Base-by-base conservation (phyloP, 2,888 invertebrate genomes). In the Amiota mariae region DNA sequence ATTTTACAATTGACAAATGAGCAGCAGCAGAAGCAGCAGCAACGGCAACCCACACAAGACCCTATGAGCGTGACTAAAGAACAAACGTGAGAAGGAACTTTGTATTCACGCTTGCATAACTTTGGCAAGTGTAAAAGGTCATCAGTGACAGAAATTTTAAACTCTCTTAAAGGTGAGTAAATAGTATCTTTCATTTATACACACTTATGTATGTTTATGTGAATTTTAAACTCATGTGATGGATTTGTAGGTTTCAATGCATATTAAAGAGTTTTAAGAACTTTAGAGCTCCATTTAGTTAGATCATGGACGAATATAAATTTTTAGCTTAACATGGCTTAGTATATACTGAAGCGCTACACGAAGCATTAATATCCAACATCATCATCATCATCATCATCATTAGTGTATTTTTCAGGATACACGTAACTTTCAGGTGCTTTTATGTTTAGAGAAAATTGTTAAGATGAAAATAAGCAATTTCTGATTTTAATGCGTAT, bases 361-460 rank as follows among this genome's bases (percentile, higher is more conserved):
- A 80, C 82, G 85, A 83, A 83, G 10, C 67, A 79, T 80, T 83
- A 83, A 83, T 85, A 85, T 85, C 81, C 86, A 36, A 36, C 36
- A 36, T 0, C 36, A 36, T 36, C 36, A 36, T 36, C 36, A 36
- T 6, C 36, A 36, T 2, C 36, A 36, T 6, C 36, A 83, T 85
- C 86, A 83, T 83, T 85, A 85, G 85, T 81, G 79, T 84, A 85
- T 83, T 83, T 6, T 85, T 85, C 82, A 85, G 86, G 80, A 85
- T 83, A 77, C 83, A 85, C 83, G 83, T 83, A 86, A 83, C 76
- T 51, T 61, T n/a, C 36, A 36, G 36, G 36, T 36, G 36, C 8
- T 36, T 36, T 36, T 36, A 36, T 6, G 36, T 36, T 36, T 36
- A 36, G 8, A 36, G 36, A 36, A 36, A 36, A 36, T 6, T 36